These are phyloP conservation scores for Desmodus rotundus DNA, from an alignment of 2,113 vertebrate species.

Conservation along the genomic window DNA sequence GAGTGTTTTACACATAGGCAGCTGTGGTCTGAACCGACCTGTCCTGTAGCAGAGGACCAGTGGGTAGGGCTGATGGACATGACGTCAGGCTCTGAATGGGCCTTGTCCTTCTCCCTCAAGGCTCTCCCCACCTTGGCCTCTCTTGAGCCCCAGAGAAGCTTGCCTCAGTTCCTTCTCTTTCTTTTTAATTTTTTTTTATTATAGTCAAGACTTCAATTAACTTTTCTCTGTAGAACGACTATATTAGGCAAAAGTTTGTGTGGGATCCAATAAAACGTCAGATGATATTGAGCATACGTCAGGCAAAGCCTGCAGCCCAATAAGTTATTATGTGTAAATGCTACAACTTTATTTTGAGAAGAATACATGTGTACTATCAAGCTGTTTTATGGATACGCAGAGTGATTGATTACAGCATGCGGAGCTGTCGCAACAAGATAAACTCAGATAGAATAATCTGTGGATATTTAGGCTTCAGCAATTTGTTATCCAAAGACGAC, in stretches of 20 bases:
- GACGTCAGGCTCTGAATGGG: background rate
- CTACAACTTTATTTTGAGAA: conserved; percentile 80
- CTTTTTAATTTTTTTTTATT: conserved; percentile 55
- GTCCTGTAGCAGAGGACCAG: fast-evolving
- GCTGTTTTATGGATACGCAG: conserved; percentile 74
- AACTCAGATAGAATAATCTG: conserved; percentile 81
- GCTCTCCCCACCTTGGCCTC: background rate
- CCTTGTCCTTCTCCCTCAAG: background rate
- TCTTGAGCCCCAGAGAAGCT: background rate
- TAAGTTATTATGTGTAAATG: conserved; percentile 81
- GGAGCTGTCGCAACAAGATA: conserved; percentile 76
- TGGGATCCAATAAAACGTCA: conserved; percentile 79
- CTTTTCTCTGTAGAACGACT: conserved; percentile 73
- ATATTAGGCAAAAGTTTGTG: conserved; percentile 78
- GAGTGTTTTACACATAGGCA: background rate
- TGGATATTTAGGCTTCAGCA: conserved; percentile 78
- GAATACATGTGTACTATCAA: conserved; percentile 78
- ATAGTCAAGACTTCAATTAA: conserved; percentile 71
- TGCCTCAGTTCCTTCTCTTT: background rate
- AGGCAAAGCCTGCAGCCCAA: conserved; percentile 71
- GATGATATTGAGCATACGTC: conserved; percentile 75
- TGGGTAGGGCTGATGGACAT: background rate
- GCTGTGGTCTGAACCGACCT: background rate
- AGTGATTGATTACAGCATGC: conserved; percentile 77
- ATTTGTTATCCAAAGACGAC: conserved; percentile 80